Evolutionary conservation across 2,888 invertebrate genomes (phyloP).

Genomic region (Alloscopus bannaensis): DNA sequence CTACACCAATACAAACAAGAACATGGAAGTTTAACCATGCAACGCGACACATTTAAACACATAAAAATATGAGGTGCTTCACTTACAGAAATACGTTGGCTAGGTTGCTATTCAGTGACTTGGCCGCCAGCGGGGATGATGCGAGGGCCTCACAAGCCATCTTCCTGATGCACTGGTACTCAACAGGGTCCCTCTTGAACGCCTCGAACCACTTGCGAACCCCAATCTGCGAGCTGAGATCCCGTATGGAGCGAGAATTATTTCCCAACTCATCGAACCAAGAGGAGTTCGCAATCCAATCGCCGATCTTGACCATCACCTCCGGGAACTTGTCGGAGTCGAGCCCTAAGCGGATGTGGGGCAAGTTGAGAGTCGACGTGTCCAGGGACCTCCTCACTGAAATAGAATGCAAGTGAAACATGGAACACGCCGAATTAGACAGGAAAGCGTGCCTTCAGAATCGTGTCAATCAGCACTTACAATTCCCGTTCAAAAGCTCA

Average conservation of each 20-base stretch:
- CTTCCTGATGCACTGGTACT: conserved; percentile 69
- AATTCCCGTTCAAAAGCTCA: conserved; percentile 64
- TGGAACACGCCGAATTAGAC: conserved; percentile 44
- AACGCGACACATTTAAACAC: no score
- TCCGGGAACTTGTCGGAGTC: conserved; percentile 66
- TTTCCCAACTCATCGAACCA: conserved; percentile 58
- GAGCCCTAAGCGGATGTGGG: conserved; percentile 38
- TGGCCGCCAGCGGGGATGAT: conserved; percentile 59
- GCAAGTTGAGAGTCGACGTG: conserved; percentile 5
- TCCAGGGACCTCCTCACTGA: conserved; percentile 53
- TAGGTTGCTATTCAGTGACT: conserved; percentile 64
- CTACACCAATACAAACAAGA: conserved; percentile 21
- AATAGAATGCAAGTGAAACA: conserved; percentile 34
- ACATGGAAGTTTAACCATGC: no score
- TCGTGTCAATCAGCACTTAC: conserved; percentile 55
- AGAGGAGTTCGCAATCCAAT: conserved; percentile 62
- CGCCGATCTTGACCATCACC: conserved; percentile 62
- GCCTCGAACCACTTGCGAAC: conserved; percentile 67
- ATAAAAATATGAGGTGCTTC: background rate
- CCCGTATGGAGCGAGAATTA: conserved; percentile 47
- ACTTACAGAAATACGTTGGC: conserved; percentile 69
- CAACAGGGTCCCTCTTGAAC: conserved; percentile 70
- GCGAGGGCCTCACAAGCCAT: conserved; percentile 70
- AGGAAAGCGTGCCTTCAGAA: conserved; percentile 27
- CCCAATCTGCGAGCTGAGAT: conserved; percentile 54